Evolutionary conservation across 2,797 vertebrate species (phyloP), one percentile per base, ranked within the genome.

Genomic region (Aselliscus stoliczkanus): DNA sequence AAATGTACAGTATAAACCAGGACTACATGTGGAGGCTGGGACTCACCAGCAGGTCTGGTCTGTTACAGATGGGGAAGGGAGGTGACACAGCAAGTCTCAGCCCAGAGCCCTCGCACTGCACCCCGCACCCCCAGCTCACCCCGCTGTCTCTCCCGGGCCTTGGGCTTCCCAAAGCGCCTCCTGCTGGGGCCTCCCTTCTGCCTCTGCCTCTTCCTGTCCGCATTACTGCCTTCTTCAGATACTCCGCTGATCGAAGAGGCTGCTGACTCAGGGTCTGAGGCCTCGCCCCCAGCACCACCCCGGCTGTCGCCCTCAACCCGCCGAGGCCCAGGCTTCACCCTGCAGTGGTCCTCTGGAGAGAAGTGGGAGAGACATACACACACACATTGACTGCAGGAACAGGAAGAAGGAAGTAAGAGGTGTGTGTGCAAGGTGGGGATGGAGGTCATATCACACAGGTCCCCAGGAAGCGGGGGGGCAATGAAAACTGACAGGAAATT

Each of bases 121-220:
- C 39, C 23, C 3, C 8, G 47, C 56, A 15, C 25, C 7, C 42
- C 12, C 0, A 2, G 13, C 97, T 98, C 97, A 99, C 99, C 99
- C 98, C 99, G 98, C 96, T 99, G 99, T 44, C 99, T 98, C 97
- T 99, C 99, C 88, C 99, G 98, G 39, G 98, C 97, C 75, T 98
- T 98, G 64, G 98, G 98, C 96, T 98, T 98, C 92, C 99, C 98
- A 25, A 99, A 97, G 69, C 99, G 98, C 93, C 99, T 98, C 93
- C 99, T 98, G 91, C 99, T 99, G 7, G 98, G 77, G 2, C 98
- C 97, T 13, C 94, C 97, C 73, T 96, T 98, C 60, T 88, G 98
- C 87, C 65, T 95, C 95, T 96, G 97, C 58, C 96, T 90, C 96
- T 97, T 97, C 70, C 96, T 95, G 52, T 98, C 98, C 0, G 62